Evolutionary conservation across 2,888 invertebrate genomes (phyloP).

Genomic region (Parnassius glacialis): DNA sequence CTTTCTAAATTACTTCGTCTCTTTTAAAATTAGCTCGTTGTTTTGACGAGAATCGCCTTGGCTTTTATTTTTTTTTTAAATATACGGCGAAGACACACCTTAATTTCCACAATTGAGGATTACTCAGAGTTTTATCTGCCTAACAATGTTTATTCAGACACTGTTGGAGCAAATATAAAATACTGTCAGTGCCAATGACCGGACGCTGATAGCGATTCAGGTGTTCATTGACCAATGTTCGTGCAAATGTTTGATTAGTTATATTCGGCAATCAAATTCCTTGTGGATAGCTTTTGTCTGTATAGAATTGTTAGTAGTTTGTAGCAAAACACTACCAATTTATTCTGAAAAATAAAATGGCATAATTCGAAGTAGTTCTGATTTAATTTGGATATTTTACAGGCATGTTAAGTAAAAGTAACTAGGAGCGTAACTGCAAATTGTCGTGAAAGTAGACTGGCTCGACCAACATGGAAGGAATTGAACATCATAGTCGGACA

Average conservation of each 20-base stretch:
- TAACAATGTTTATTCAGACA: constrained; percentile 16
- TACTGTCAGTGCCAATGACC: constrained; percentile 29
- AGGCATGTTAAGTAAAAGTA: too few relatives aligned
- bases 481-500: too few relatives aligned
- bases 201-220: constrained; percentile 36
- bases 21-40: background rate
- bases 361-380: too few relatives aligned
- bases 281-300: background rate
- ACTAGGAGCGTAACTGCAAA: too few relatives aligned
- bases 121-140: constrained; percentile 3
- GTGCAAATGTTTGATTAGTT: constrained; percentile 7
- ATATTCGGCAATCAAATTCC: constrained; percentile 1
- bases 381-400: too few relatives aligned
- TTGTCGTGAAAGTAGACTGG: too few relatives aligned
- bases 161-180: constrained; percentile 12
- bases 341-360: too few relatives aligned
- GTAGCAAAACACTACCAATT: too few relatives aligned
- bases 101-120: constrained; percentile 1
- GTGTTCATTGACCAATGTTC: constrained; percentile 29
- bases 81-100: constrained; percentile 3
- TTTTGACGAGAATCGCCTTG: too few relatives aligned
- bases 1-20: background rate
- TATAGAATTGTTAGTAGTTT: too few relatives aligned
- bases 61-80: too few relatives aligned
- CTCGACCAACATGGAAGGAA: too few relatives aligned